Base-by-base conservation (phyloP, 2,113 vertebrate species). In the Phyllopteryx taeniolatus region DNA sequence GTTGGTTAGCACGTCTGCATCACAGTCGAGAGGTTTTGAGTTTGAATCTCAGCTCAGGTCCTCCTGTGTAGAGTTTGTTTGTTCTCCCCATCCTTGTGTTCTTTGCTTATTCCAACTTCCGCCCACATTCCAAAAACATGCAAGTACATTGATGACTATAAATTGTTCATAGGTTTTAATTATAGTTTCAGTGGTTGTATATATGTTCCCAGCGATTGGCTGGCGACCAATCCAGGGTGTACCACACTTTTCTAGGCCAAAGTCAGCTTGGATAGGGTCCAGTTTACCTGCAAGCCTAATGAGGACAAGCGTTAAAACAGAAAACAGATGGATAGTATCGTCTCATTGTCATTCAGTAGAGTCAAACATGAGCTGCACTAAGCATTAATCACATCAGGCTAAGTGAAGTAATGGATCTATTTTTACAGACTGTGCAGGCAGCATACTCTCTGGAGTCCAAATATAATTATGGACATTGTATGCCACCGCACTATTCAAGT, bases 351-450 rank as follows among this genome's bases (percentile, higher is more conserved):
- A 67, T 70, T 57, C 17, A 49, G 56, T 73, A 51, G 19, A 78
- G 66, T 67, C 44, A 53, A 53, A 51, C 60, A 31, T 31, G 49
- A 20, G 71, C 65, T 61, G 49, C 35, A 63, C 31, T 71, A 57
- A 70, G 75, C 60, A 77, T 61, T 72, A 72, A 46, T 77, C 66
- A 13, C 60, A 71, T 53, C 63, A 64, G 43, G 47, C 49, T 68
- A 61, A 53, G 70, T 72, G 13, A 61, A 61, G 49, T 68, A 62
- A 60, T 63, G 42, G 35, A 68, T 53, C 27, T 53, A 71, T 72
- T 68, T 44, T 44, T 65, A 44, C 19, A 17, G 73, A 67, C 10
- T 4, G 71, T 64, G 63, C 67, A 31, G 20, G 68, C 49, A 17
- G 39, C 70, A 60, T 53, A 49, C n/a, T 33, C 51, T 20, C 49